phyloP scores from a whole-genome alignment of 1,140 invertebrate genomes.

The Bombus terrestris region DNA sequence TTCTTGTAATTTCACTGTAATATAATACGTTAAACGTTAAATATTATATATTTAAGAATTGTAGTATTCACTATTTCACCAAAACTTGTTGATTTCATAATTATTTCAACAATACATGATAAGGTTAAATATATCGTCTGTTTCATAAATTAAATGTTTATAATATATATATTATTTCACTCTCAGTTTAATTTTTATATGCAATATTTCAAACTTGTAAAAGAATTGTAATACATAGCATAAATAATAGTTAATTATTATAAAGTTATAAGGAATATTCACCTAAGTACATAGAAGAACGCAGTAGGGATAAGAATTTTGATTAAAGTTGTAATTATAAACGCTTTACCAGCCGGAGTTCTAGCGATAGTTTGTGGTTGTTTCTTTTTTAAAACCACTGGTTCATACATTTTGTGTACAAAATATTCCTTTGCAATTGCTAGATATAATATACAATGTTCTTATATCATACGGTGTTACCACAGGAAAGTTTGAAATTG shows the following conservation, averaged over 20 bases:
- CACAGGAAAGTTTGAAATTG: background rate
- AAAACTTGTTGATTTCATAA: background rate
- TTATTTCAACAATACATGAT: background rate
- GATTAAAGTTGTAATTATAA: background rate
- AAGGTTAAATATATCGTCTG: conserved; percentile 1
- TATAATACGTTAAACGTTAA: background rate
- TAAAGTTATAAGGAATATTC: background rate
- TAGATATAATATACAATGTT: background rate
- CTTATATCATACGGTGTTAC: background rate
- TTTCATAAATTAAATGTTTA: background rate
- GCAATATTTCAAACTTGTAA: background rate
- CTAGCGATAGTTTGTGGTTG: background rate
- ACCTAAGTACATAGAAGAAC: background rate
- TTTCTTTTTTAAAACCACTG: background rate
- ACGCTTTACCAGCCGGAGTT: background rate
- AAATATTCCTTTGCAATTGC: background rate
- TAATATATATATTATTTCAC: background rate
- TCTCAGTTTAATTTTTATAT: background rate
- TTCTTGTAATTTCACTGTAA: background rate
- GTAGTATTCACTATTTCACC: background rate
- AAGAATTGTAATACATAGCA: background rate
- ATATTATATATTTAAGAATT: background rate
- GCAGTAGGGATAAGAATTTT: fast-evolving
- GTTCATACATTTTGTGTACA: conserved; percentile 26
- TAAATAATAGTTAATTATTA: background rate